Evolutionary conservation across 2,888 invertebrate species (phyloP).

Genomic region (Cheiracanthium punctorium): DNA sequence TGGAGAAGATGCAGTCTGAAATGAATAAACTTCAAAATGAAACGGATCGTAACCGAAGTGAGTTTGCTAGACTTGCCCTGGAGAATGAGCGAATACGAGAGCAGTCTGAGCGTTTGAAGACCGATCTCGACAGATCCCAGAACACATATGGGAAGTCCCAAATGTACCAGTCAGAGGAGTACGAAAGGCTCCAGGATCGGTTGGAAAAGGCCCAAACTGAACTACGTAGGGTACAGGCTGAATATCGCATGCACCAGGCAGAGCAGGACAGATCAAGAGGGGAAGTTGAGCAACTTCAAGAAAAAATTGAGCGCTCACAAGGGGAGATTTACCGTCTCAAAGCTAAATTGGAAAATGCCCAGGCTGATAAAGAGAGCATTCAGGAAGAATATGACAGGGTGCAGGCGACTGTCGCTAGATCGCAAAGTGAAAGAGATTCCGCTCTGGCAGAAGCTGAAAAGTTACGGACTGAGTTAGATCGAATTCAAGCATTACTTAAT

Average conservation of each 20-base stretch:
- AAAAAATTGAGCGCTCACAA: constrained; percentile 94
- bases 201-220: constrained; percentile 91
- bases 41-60: constrained; percentile 89
- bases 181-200: constrained; percentile 83
- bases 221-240: constrained; percentile 90
- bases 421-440: constrained; percentile 92
- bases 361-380: constrained; percentile 93
- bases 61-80: constrained; percentile 78
- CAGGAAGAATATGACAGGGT: constrained; percentile 93
- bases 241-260: constrained; percentile 91
- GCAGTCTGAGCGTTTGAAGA: constrained; percentile 80
- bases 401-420: constrained; percentile 87
- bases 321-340: constrained; percentile 95
- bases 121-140: constrained; percentile 41
- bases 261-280: constrained; percentile 84
- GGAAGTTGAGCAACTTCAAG: constrained; percentile 86
- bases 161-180: constrained; percentile 77
- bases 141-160: constrained; percentile 36
- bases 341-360: constrained; percentile 94
- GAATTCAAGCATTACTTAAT: constrained; percentile 86
- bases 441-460: constrained; percentile 77
- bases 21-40: constrained; percentile 92
- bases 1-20: constrained; percentile 92
- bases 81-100: constrained; percentile 87
- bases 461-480: constrained; percentile 74